These are phyloP conservation scores for human DNA, from an alignment of 2,113 vertebrate genomes.

Conservation along the genomic window DNA sequence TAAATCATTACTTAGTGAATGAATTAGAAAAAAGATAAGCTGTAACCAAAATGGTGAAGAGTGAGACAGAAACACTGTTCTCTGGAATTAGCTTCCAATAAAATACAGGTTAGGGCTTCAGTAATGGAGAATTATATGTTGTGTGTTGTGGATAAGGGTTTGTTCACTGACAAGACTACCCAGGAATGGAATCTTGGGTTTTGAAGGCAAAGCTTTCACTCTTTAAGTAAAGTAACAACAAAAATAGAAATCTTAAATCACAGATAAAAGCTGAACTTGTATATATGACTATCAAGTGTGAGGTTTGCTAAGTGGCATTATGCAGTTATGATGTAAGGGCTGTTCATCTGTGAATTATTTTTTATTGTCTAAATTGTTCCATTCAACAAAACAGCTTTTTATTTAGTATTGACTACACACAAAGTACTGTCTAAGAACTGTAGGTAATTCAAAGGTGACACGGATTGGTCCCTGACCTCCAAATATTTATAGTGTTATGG, in stretches of 20 bases:
- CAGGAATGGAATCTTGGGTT: neutral
- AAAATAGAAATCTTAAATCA: neutral
- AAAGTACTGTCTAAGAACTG: neutral
- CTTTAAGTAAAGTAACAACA: conserved; percentile 28
- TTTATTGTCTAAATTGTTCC: neutral
- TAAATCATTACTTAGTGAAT: conserved; percentile 69
- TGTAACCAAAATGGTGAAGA: conserved; percentile 55
- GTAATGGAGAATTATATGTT: neutral
- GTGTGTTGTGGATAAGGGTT: neutral
- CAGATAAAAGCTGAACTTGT: neutral
- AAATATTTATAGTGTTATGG: neutral
- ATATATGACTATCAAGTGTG: neutral
- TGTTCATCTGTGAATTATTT: neutral
- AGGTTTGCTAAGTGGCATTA: neutral
- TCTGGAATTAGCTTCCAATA: conserved; percentile 44
- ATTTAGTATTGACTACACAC: neutral
- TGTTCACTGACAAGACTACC: neutral
- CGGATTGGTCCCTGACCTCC: neutral
- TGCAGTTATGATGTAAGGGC: neutral
- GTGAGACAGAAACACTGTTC: neutral
- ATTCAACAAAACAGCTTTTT: neutral
- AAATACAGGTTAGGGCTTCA: neutral
- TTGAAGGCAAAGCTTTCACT: conserved; percentile 10
- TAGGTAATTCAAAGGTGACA: neutral
- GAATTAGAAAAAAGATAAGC: conserved; percentile 64